These are phyloP conservation scores for Amitus sp. DNA, from an alignment of 2,888 invertebrate species.

Conservation along the genomic window DNA sequence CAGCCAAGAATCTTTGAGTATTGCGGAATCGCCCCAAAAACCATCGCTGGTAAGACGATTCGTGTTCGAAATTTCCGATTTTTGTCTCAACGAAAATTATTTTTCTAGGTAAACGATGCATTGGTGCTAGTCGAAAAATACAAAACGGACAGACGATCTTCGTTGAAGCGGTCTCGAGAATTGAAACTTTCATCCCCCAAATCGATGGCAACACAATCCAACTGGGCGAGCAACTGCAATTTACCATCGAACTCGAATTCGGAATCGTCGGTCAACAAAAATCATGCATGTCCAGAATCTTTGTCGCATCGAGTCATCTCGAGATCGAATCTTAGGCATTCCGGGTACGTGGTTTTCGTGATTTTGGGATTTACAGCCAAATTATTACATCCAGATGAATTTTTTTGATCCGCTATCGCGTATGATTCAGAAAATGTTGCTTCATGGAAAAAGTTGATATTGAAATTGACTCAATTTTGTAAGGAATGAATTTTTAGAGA, in stretches of 20 bases:
- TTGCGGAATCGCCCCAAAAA: constrained; percentile 47
- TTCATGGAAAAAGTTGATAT: no score
- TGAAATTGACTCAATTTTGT: no score
- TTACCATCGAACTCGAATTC: constrained; percentile 39
- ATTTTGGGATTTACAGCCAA: no score
- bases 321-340: constrained; percentile 66
- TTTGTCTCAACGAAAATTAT: no score
- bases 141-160: constrained; percentile 55
- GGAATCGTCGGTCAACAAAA: constrained; percentile 50
- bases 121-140: constrained; percentile 46
- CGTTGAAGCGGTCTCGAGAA: constrained; percentile 51
- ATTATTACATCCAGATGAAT: no score
- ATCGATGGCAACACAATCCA: constrained; percentile 40
- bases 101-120: constrained; percentile 15
- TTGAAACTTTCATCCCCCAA: constrained; percentile 46
- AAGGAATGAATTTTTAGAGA: no score
- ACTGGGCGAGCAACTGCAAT: constrained; percentile 45
- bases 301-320: constrained; percentile 58
- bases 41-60: constrained; percentile 37
- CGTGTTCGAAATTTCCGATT: no score
- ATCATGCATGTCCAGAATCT: constrained; percentile 48
- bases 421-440: no score
- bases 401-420: no score
- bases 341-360: constrained; percentile 17
- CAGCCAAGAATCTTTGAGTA: constrained; percentile 36